Conservation (phyloP, 2,113 vertebrate genomes). For the Lamprotornis superbus region DNA sequence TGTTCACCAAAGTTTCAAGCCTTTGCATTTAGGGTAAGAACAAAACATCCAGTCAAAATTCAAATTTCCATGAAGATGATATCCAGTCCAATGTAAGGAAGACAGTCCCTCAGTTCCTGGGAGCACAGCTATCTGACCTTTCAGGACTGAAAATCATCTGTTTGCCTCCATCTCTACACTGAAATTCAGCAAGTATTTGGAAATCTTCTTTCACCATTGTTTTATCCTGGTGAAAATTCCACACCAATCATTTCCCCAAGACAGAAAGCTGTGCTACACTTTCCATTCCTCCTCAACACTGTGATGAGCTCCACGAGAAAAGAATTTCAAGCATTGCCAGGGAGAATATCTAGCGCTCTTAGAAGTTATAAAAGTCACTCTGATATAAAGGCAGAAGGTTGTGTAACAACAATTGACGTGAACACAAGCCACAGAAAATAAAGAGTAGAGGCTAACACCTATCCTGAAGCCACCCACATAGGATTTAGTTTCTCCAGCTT, state of each 20-base stretch:
- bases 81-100: background rate
- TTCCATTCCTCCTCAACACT: background rate
- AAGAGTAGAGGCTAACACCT: background rate
- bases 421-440: background rate
- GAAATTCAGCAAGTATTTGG: background rate
- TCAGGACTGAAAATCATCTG: background rate
- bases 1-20: rapidly evolving
- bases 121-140: background rate
- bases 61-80: background rate
- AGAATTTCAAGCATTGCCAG: background rate
- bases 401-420: background rate
- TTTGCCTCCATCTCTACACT: background rate
- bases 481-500: background rate
- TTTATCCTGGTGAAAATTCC: background rate
- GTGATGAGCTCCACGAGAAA: background rate
- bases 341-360: background rate
- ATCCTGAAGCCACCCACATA: background rate
- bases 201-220: background rate
- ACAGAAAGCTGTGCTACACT: background rate
- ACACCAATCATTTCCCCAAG: background rate
- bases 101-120: background rate
- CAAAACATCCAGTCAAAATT: background rate
- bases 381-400: background rate
- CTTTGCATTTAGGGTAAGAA: background rate
- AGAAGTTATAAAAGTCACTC: background rate